Evolutionary conservation across 2,113 vertebrate species (phyloP), one percentile per base, ranked within the genome.

Genomic region (Hemiscyllium ocellatum): DNA sequence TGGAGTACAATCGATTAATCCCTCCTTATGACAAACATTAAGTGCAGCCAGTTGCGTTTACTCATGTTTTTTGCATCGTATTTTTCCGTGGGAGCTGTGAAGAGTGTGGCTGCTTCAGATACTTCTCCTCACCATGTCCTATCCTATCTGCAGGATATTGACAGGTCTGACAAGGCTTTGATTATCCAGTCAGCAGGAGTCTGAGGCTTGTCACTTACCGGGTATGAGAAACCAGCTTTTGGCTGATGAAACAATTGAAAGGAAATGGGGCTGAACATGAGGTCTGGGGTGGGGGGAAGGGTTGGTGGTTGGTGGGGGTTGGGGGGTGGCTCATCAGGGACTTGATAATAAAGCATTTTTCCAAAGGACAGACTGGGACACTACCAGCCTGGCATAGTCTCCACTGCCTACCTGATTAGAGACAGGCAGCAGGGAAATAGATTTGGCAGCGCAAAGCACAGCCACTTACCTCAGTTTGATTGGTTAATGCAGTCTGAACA

Each of bases 131-230:
- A 97, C 97, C 97, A 97, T 98, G 97, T 97, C 97, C 97, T 97
- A 97, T 97, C 97, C 97, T 97, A 98, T 98, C 98, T 98, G 97
- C 98, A 98, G 97, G 98, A 97, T 98, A 99, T 99, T 98, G 99
- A 98, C 98, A 98, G 98, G 96, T 97, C 97, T 98, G 99, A 98
- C 98, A 98, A 98, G 98, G 98, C 98, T 98, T 99, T 99, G 99
- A 99, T 99, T 98, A 99, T 98, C 98, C 98, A 98, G 98, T 98
- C 98, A 98, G 98, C 98, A 97, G 98, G 98, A 98, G 98, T 98
- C 98, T 97, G 97, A 98, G 98, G 97, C 97, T 98, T 98, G 98
- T 98, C 98, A 98, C 98, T 98, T 98, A 98, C 98, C 98, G 98
- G 98, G 97, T 98, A 97, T 97, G 98, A 98, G 98, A 98, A 97